Evolutionary conservation across 2,113 vertebrate species (phyloP), one percentile per base, ranked within the genome.

Genomic region (Thalassoma bifasciatum): DNA sequence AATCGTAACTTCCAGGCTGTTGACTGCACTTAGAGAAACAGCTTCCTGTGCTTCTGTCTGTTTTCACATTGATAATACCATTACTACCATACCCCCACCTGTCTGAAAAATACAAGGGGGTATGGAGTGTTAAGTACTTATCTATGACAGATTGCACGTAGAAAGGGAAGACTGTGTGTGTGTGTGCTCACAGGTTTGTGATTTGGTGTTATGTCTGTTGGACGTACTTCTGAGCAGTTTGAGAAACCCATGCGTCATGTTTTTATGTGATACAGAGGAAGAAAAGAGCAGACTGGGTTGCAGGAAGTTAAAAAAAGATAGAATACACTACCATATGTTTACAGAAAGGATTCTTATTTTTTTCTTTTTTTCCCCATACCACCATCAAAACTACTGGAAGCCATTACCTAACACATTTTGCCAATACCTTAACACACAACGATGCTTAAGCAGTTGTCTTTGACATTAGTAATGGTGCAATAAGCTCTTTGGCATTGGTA

Each of bases 81-180:
- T 36, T 4, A 66, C n/a, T 22, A 38, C 22, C 21, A 13, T 69
- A 50, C 54, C 63, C 54, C 51, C 4, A 36, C 46, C 72, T 71
- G 51, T 75, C 68, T 44, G 53, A 62, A 74, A 71, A 60, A 23
- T 34, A 42, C 36, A 46, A 24, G 17, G n/a, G 44, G n/a, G 22
- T 22, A 58, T 17, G 34, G 2, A 17, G 54, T 10, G 19, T 38
- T 19, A 12, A 52, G 44, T 66, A 5, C 71, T 73, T 49, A 63
- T 60, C 37, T 23, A 21, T 77, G 72, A 65, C 56, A 38, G 69
- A 22, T 58, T 14, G 50, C 70, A 71, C 67, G 63, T 38, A 10
- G n/a, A 70, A 47, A 38, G 36, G 26, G 51, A 68, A 19, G 17
- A 36, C n/a, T 51, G 36, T 36, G 71, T 49, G 69, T 46, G 70